phyloP scores from a whole-genome alignment of 2,888 invertebrate genomes.

The Panzeria rudis region DNA sequence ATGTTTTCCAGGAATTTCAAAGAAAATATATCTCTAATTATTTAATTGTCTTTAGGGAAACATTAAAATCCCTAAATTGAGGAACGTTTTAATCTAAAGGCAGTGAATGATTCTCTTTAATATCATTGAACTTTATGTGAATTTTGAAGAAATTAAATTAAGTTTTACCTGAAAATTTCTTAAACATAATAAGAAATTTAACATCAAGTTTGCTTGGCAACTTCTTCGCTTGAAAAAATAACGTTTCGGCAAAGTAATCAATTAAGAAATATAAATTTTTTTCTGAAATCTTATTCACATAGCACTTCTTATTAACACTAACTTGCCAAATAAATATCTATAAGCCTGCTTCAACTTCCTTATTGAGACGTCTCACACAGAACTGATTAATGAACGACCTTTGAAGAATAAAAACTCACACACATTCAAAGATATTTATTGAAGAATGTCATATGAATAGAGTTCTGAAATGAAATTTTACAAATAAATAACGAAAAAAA shows the following conservation, averaged over 20 bases:
- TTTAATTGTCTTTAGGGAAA: constrained; percentile 12
- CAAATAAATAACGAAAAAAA: constrained; percentile 21
- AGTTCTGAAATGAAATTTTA: constrained; percentile 26
- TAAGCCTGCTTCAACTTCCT: constrained; percentile 10
- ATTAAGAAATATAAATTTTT: constrained; percentile 1
- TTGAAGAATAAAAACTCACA: background rate
- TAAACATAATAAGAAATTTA: too few species aligned
- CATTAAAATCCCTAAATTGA: background rate
- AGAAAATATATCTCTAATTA: constrained; percentile 11
- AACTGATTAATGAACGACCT: constrained; percentile 45
- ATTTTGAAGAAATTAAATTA: too few species aligned
- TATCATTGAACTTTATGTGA: too few species aligned
- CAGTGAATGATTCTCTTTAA: background rate
- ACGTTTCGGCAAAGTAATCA: background rate
- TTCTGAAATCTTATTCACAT: background rate
- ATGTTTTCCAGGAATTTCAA: constrained; percentile 40
- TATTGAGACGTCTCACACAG: constrained; percentile 13
- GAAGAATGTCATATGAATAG: constrained; percentile 2
- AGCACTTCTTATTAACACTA: constrained; percentile 34
- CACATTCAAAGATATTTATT: background rate
- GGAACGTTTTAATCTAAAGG: background rate
- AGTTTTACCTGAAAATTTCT: too few species aligned
- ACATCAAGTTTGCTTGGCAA: too few species aligned
- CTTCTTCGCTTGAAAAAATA: background rate
- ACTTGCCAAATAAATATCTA: constrained; percentile 36